A percentile compares a stretch with the other conserved stretches of the same genome.
Evolutionary conservation across 2,888 invertebrate species (phyloP).

Genomic region (Rhopalosiphum nymphaeae): DNA sequence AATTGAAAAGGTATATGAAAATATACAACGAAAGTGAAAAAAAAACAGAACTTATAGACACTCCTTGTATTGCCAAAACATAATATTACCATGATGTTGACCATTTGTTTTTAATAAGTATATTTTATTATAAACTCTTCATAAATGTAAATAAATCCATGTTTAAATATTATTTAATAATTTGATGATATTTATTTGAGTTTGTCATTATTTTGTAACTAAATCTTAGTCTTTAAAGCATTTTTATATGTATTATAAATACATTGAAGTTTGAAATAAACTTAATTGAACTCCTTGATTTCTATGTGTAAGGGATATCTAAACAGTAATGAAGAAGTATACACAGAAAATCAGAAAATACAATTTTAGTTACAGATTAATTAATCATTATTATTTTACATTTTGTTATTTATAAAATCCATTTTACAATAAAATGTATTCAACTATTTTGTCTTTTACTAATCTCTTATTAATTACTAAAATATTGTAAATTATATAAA

Average conservation of each 20-base stretch:
- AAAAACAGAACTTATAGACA: slow-evolving; percentile 28
- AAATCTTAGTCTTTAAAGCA: not conserved
- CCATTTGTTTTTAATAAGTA: slow-evolving; percentile 1
- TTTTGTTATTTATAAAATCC: not conserved
- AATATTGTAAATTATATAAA: not conserved
- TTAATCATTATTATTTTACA: not conserved
- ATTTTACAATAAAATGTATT: slow-evolving; percentile 1
- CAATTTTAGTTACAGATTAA: not conserved
- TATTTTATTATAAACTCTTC: not conserved
- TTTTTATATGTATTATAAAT: not conserved
- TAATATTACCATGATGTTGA: not conserved
- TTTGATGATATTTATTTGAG: not conserved
- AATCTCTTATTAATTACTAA: not conserved
- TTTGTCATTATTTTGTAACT: slow-evolving; percentile 7
- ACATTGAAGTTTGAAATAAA: not conserved
- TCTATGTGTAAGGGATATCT: not conserved
- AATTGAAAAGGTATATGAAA: slow-evolving; percentile 46
- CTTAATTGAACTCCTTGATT: not conserved
- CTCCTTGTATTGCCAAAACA: not conserved
- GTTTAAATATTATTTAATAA: slow-evolving; percentile 29
- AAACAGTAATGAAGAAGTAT: not conserved
- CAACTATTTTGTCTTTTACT: not conserved
- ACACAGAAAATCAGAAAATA: not conserved
- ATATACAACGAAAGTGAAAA: slow-evolving; percentile 38
- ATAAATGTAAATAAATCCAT: slow-evolving; percentile 21